Evolutionary conservation across 2,888 invertebrate species (phyloP), one percentile per base, ranked within the genome.

Genomic region (Ptychoptera contaminata): DNA sequence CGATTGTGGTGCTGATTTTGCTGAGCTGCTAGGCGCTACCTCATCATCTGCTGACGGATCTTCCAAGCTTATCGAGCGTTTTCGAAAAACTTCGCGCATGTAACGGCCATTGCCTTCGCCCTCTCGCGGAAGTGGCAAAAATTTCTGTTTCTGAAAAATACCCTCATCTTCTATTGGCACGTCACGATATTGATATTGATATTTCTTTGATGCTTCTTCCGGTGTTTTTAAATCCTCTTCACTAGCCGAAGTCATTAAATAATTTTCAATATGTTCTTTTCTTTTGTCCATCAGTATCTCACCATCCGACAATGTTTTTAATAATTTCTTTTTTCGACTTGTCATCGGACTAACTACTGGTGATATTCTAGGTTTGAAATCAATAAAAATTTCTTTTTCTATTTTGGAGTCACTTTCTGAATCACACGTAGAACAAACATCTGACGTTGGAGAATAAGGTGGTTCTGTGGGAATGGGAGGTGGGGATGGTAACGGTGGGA

Each of bases 341-440:
- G 59, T 56, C 57, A 70, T 69, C 31, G 73, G 72, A 48, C 75
- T 74, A 43, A 74, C 74, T 43, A 75, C 75, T 43, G 79, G 76
- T 14, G 79, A 76, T 11, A 76, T 67, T 49, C 77, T 73, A 7
- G 88, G 88, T 63, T 88, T 86, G 60, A 87, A 88, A 59, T 88
- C 84, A 51, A 88, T 87, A 49, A 88, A 79, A 46, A 88, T 87
- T 66, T 87, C 87, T 53, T 76, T 76, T 59, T 81, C 80, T 30
- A 36, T 40, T 31, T 42, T 37, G 2, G 49, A 48, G 15, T 48
- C 46, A 36, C 47, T 45, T 43, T 50, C 52, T 10, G 48, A 49
- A 16, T 49, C 48, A 16, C 50, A 52, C 9, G 52, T 50, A 8
- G 50, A 52, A 42, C 50, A 52, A 36, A 49, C 35, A 36, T 51